Percentiles rank a stretch among this genome's conserved stretches.
Evolutionary conservation across 2,113 vertebrate species (phyloP).

Genomic region (Monarcha castaneiventris): DNA sequence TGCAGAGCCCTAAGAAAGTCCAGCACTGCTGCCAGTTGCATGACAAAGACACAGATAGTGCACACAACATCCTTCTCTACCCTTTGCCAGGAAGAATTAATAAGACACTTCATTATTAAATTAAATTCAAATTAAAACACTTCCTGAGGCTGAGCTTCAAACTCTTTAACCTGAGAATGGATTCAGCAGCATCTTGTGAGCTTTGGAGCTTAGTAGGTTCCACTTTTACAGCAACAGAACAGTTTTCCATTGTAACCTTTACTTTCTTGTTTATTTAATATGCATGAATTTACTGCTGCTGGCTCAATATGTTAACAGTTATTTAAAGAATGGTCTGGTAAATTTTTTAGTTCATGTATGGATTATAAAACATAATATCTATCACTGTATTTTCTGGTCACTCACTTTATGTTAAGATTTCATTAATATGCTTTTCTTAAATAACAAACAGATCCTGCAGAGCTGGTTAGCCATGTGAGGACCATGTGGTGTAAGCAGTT

Average conservation of each 20-base stretch:
- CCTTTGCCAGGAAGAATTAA: background rate
- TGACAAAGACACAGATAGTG: background rate
- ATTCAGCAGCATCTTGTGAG: background rate
- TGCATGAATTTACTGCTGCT: background rate
- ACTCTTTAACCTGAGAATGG: background rate
- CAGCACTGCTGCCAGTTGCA: background rate
- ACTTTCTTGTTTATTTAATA: background rate
- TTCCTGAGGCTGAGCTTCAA: background rate
- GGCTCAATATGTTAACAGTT: background rate
- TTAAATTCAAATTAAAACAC: background rate
- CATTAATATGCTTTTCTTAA: constrained; percentile 25
- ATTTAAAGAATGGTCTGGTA: background rate
- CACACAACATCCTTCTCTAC: background rate
- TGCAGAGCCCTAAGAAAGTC: background rate
- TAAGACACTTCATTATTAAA: background rate
- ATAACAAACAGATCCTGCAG: constrained; percentile 45
- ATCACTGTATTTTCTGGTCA: background rate
- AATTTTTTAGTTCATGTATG: background rate
- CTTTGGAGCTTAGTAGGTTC: background rate
- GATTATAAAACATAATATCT: background rate
- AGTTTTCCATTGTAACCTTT: constrained; percentile 5
- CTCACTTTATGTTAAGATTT: constrained; percentile 25
- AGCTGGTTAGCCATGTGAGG: constrained; percentile 47
- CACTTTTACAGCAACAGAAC: background rate
- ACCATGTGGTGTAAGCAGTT: constrained; percentile 43